Base-by-base conservation (phyloP, 2,888 invertebrate genomes). In the Dryococelus australis region DNA sequence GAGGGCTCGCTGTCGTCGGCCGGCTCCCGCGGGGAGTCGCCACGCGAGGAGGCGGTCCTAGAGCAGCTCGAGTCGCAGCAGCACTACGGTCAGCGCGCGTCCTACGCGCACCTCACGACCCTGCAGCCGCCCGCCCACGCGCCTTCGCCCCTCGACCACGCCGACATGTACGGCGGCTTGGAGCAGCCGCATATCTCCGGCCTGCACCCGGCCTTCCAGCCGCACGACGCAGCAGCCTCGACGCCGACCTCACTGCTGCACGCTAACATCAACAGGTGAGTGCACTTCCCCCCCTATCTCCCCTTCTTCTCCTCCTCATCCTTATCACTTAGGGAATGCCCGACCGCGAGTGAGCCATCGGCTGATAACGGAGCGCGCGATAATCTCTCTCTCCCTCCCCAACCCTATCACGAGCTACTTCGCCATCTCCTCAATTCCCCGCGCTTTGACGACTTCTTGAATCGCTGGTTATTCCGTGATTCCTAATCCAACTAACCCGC, bases 101-200 rank as follows among this genome's bases (percentile, higher is more conserved):
- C 90, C 13, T 92, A 92, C 88, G 92, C 92, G 0, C 92, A 92
- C 88, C 89, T 92, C 26, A 92, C 92, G 9, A 90, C 92, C 0
- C 91, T 92, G 91, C 92, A 92, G 85, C 87, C 87, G 20, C 92
- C 92, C 8, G 84, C 90, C 16, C 90, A 91, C 27, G 80, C 87
- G 85, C 85, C 87, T 79, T 87, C 87, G 47, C 87, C 87, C 43
- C 87, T 87, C 27, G 87, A 26, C 27, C 84, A 43, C 4, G 84
- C 53, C 27, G 83, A 83, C 83, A 83, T 83, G 83, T 83, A 83
- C 83, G 27, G 27, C 12, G 20, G 13, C 27, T 16, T 35, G 35
- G 35, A 83, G 28, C 83, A 83, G 16, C 28, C 12, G 12, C 83
- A 83, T 4, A 10, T 79, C 9, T 12, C 79, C 79, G 79, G 79